phyloP scores from a whole-genome alignment of 2,113 vertebrate species.

The Urocynchramus pylzowi region DNA sequence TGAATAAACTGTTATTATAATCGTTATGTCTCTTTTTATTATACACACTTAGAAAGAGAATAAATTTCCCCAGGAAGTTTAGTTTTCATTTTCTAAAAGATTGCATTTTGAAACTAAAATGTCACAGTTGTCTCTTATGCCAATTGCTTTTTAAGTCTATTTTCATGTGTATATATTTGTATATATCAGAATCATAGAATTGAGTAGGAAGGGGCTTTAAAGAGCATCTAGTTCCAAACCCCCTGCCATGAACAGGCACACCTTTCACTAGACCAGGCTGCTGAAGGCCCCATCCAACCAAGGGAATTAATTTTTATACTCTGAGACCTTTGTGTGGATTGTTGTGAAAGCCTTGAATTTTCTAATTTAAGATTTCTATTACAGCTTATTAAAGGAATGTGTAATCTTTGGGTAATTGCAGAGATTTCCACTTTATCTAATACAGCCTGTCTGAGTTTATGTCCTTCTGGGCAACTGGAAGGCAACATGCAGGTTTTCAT shows the following conservation, averaged over 20 bases:
- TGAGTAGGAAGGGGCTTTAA: neutral
- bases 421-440: neutral
- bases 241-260: neutral
- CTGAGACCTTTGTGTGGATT: neutral
- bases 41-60: neutral
- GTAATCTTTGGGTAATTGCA: neutral
- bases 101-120: rapidly evolving
- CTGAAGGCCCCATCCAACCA: neutral
- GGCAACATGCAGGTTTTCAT: neutral
- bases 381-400: neutral
- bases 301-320: neutral
- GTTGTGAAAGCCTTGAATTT: neutral
- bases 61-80: neutral
- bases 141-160: neutral
- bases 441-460: neutral
- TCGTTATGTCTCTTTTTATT: neutral
- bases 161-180: neutral
- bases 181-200: neutral
- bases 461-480: neutral
- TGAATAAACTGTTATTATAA: neutral
- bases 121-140: neutral
- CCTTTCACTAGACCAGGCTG: neutral
- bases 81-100: neutral
- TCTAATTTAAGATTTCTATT: neutral
- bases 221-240: neutral